A percentile compares a stretch with the other conserved stretches of the same genome.
phyloP scores from a whole-genome alignment of 2,113 vertebrate genomes.

The Nerophis ophidion region DNA sequence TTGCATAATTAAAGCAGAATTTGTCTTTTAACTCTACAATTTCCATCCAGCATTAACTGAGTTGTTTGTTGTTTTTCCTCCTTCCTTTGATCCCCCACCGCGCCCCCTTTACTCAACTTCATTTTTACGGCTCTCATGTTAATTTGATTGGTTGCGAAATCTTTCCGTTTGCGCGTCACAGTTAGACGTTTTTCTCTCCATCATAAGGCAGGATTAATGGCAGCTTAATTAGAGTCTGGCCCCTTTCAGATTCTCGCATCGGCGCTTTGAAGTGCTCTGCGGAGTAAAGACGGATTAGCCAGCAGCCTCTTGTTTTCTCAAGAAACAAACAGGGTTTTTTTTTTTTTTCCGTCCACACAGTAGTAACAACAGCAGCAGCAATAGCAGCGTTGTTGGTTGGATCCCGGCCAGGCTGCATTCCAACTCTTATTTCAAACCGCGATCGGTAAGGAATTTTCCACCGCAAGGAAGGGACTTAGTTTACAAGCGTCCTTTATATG shows the following conservation, averaged over 20 bases:
- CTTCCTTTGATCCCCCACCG: not conserved
- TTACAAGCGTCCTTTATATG: conserved; percentile 55
- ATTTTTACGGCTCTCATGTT: conserved; percentile 20
- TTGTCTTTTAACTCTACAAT: not conserved
- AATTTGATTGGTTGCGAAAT: conserved; percentile 54
- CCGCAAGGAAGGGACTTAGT: conserved; percentile 69
- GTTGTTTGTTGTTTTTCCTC: conserved; percentile 6
- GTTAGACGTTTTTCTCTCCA: conserved; percentile 59
- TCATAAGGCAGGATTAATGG: conserved; percentile 68
- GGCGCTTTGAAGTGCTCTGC: conserved; percentile 67
- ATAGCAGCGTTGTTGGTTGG: conserved; percentile 55
- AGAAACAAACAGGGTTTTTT: conserved; percentile 65
- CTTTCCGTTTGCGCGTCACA: conserved; percentile 69
- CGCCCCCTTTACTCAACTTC: conserved; percentile 21
- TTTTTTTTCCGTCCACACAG: conserved; percentile 48
- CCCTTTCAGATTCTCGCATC: conserved; percentile 63
- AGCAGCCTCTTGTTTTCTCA: conserved; percentile 62
- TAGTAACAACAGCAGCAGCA: conserved; percentile 6
- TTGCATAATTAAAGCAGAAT: not conserved
- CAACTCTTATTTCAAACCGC: conserved; percentile 73
- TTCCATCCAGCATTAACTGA: not conserved
- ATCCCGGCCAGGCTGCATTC: conserved; percentile 67
- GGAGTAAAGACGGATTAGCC: conserved; percentile 69
- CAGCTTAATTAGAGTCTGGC: conserved; percentile 69
- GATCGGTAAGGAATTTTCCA: conserved; percentile 73